Conservation (phyloP, 2,888 invertebrate species). For the Clistopyga incitator region DNA sequence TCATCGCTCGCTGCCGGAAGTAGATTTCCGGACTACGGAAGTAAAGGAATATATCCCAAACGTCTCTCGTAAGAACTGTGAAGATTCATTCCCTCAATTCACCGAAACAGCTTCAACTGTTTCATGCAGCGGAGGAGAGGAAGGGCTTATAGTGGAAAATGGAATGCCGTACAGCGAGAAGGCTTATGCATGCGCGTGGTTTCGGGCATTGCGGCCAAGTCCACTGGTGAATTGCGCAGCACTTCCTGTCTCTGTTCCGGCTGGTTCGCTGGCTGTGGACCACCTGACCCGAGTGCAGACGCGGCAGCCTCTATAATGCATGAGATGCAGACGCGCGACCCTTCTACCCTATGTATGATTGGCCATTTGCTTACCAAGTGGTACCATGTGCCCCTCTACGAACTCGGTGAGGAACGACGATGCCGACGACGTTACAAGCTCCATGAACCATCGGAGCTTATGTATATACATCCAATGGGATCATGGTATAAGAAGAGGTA, state of each 20-base stretch:
- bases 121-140: not conserved
- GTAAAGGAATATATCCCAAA: not conserved
- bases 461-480: constrained; percentile 57
- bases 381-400: constrained; percentile 57
- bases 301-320: constrained; percentile 75
- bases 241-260: constrained; percentile 18
- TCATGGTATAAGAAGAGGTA: constrained; percentile 28
- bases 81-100: constrained; percentile 28
- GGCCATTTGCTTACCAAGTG: constrained; percentile 80
- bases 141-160: constrained; percentile 29
- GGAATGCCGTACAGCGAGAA: constrained; percentile 12
- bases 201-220: constrained; percentile 41
- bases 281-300: constrained; percentile 55
- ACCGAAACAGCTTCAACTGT: constrained; percentile 26
- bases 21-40: not conserved
- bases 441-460: constrained; percentile 46
- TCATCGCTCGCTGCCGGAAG: not conserved
- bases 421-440: constrained; percentile 14
- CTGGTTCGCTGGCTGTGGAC: constrained; percentile 32
- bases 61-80: not conserved
- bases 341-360: constrained; percentile 78
- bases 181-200: constrained; percentile 18
- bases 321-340: constrained; percentile 76
- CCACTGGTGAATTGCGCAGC: constrained; percentile 45
- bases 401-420: constrained; percentile 41